These are phyloP conservation scores for Hemitrygon akajei DNA, from an alignment of 2,797 vertebrate genomes.

Conservation along the genomic window DNA sequence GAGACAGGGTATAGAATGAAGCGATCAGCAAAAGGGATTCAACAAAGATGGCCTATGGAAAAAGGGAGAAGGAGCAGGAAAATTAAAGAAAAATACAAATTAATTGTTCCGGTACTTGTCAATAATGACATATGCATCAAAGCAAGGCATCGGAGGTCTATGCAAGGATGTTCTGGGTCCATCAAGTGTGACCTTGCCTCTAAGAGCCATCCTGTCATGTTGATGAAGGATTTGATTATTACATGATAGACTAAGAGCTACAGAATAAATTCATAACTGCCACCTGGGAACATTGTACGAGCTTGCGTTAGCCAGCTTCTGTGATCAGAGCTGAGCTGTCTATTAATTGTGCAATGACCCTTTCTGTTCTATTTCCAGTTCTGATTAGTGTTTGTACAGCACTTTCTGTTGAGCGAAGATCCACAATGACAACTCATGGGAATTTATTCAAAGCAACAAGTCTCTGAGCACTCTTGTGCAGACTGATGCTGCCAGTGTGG, in stretches of 20 bases:
- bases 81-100: too few species aligned
- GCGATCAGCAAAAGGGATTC: too few species aligned
- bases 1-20: too few species aligned
- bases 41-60: too few species aligned
- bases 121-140: too few species aligned
- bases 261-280: neutral
- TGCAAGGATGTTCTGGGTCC: neutral
- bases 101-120: too few species aligned
- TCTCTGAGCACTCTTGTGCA: neutral
- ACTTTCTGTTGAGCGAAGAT: neutral
- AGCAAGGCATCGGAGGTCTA: neutral
- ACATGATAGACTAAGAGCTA: neutral
- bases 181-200: neutral
- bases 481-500: neutral
- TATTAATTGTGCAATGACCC: neutral
- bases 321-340: neutral
- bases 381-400: neutral
- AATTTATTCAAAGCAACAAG: neutral
- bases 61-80: too few species aligned
- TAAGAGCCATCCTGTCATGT: neutral
- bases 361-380: neutral
- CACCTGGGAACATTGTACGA: neutral
- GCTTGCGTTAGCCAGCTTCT: neutral
- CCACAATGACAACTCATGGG: neutral
- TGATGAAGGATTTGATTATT: neutral